Evolutionary conservation across 2,888 invertebrate genomes (phyloP).

Genomic region (Pheosia gnoma): DNA sequence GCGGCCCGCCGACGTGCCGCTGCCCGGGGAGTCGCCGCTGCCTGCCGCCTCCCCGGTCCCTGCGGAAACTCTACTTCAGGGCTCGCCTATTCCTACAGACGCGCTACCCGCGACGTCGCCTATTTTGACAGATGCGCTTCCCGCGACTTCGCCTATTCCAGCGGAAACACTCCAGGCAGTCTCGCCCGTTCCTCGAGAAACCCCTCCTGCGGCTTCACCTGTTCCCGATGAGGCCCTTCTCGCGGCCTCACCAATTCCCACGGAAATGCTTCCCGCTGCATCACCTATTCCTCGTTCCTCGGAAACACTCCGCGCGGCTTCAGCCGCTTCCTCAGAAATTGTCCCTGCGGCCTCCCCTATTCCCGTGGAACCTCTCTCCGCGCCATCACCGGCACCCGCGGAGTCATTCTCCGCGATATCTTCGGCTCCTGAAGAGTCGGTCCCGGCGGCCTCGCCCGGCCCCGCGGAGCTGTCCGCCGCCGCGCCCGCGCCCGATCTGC

Average conservation of each 20-base stretch:
- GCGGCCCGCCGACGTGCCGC: slow-evolving; percentile 33
- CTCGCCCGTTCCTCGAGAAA: neutral
- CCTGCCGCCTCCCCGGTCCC: slow-evolving; percentile 11
- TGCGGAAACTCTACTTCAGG: slow-evolving; percentile 7
- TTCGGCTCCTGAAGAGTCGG: neutral
- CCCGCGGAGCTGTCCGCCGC: slow-evolving; percentile 22
- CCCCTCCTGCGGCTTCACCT: neutral
- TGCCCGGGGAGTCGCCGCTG: slow-evolving; percentile 32
- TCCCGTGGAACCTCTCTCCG: neutral
- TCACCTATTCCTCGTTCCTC: neutral
- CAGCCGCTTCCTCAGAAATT: neutral
- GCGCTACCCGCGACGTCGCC: neutral
- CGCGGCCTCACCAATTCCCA: neutral
- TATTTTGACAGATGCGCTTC: neutral
- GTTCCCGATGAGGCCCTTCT: neutral
- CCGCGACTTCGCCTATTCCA: neutral
- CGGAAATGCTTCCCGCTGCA: neutral
- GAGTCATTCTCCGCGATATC: neutral
- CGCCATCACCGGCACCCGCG: neutral
- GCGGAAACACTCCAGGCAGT: neutral
- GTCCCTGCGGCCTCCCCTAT: neutral
- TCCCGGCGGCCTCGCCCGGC: slow-evolving; percentile 1
- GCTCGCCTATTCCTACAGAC: slow-evolving; percentile 8
- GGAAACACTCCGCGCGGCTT: neutral
- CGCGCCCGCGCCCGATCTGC: slow-evolving; percentile 67